Evolutionary conservation across 2,113 vertebrate species (phyloP), one percentile per base, ranked within the genome.

Genomic region (Gymnarchus niloticus): DNA sequence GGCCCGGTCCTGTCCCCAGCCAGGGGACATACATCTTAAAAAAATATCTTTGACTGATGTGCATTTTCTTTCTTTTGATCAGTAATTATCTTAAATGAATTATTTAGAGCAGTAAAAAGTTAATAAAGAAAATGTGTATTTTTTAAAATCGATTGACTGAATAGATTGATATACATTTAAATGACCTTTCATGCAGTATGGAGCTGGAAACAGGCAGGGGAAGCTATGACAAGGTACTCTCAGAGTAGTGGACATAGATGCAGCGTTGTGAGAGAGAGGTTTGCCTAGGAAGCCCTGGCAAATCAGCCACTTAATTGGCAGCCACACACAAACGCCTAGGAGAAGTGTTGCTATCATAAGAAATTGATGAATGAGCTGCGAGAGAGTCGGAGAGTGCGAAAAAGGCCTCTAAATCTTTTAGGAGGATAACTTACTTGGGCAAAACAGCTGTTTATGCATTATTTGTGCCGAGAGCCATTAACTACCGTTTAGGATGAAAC

Each of bases 401-500:
- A 90, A 91, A 89, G 90, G 91, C 90, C 91, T 94, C 91, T 95
- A 92, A 95, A 95, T 95, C 93, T 95, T 95, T 95, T 93, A 95
- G 93, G 89, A 95, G 94, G 94, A 95, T 95, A 95, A 95, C 93
- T 95, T 95, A 95, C 94, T 95, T 94, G 92, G 93, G 95, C 95
- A 94, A 95, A 95, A 95, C 94, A 95, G 94, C 93, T 95, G 94
- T 95, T 95, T 95, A 95, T 95, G 94, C 94, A 95, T 95, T 95
- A 95, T 95, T 95, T 95, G 95, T 95, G 95, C 86, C 87, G 90
- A 87, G 91, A 93, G 93, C 92, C 93, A 92, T 94, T 95, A 94
- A 94, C 91, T 92, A 89, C 88, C 93, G 90, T 95, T 95, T 95
- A 95, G 92, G 88, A 94, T 91, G 90, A 91, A 93, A 93, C 85